Base-by-base conservation (phyloP, 2,113 vertebrate species). In the Passerina amoena region DNA sequence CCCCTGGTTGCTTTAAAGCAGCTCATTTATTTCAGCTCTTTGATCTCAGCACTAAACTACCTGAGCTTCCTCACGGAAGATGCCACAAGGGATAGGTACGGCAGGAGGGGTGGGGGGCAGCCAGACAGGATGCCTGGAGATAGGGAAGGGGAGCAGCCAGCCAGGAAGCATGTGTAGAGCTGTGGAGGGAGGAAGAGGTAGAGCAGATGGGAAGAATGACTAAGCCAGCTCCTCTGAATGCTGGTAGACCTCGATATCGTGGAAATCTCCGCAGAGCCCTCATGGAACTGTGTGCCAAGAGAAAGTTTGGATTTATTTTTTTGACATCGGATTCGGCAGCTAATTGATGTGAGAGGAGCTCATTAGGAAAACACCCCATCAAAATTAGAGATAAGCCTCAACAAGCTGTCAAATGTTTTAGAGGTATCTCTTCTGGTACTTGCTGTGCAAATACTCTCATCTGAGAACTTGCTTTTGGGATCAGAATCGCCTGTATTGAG, bases 171-270 rank as follows among this genome's bases (percentile, higher is more conserved):
- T 92, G 88, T 86, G 94, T 35, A 51, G 90, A 94, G 94, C 90
- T 81, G 69, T 0, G 2, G 61, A 96, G 77, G 44, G 86, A 92
- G 48, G 61, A 95, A 96, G 93, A 78, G 95, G 50, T 17, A 59
- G 61, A 97, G 94, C 96, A 97, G 96, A 97, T 97, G 96, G 96
- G 77, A 93, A 96, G 90, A 88, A 92, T 97, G 96, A 97, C 94
- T 97, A 97, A 97, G 90, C 77, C 77, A 91, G 77, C 90, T 95
- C 64, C 68, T 94, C 82, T 0, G 28, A 96, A 88, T 53, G 76
- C 72, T 84, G 54, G 86, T 93, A 94, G 93, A 95, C 92, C 94
- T 95, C 0, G 1, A 47, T 84, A 93, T 68, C 20, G 8, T 75
- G 92, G 96, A 97, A 96, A 93, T 92, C 96, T 96, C 92, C 88